Conservation (phyloP, 2,113 vertebrate genomes). For the Hiodon tergisus region DNA sequence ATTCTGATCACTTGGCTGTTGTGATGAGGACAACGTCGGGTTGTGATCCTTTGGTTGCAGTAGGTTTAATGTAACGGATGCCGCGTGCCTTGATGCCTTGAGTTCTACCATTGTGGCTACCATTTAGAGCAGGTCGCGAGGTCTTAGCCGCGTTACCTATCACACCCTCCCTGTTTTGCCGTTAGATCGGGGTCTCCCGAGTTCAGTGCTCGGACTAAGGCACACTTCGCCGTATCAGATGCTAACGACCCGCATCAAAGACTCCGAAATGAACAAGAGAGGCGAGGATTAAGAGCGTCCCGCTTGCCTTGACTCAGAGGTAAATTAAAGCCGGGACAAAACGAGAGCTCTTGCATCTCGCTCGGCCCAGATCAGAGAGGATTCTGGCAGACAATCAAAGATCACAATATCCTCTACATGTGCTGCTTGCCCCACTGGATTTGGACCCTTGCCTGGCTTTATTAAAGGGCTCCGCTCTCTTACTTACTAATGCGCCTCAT, state of each 20-base stretch:
- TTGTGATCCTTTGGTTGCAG: too few relatives aligned
- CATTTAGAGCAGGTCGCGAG: too few relatives aligned
- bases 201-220: neutral
- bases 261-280: conserved; percentile 13
- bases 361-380: conserved; percentile 21
- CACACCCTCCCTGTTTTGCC: too few relatives aligned
- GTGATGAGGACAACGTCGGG: too few relatives aligned
- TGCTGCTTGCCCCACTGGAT: neutral
- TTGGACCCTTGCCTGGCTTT: conserved; percentile 22
- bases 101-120: too few relatives aligned
- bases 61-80: too few relatives aligned
- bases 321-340: conserved; percentile 29
- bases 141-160: too few relatives aligned
- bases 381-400: conserved; percentile 35
- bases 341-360: conserved; percentile 5
- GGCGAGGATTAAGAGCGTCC: conserved; percentile 19
- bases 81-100: too few relatives aligned
- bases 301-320: conserved; percentile 37
- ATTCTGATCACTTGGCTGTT: too few relatives aligned
- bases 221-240: conserved; percentile 6
- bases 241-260: conserved; percentile 30
- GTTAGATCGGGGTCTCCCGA: too few relatives aligned
- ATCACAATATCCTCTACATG: conserved; percentile 28
- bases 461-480: conserved; percentile 15
- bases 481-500: conserved; percentile 14